Conservation (phyloP, 2,797 vertebrate genomes). For the Emys orbicularis region DNA sequence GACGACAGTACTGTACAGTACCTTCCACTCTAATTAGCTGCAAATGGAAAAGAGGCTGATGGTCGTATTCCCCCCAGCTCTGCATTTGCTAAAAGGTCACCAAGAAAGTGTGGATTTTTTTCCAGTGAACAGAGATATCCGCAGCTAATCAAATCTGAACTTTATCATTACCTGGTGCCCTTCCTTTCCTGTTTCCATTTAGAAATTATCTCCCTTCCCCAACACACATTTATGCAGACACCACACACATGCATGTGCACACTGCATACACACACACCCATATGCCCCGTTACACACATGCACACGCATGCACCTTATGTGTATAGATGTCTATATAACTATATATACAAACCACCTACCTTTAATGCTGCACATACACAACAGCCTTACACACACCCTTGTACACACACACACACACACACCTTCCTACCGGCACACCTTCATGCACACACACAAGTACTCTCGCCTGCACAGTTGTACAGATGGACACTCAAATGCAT, state of each 20-base stretch:
- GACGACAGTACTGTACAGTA: not conserved
- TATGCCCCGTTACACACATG: accelerated
- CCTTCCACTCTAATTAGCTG: conserved; percentile 43
- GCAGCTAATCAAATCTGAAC: conserved; percentile 76
- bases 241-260: not conserved
- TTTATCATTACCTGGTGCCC: not conserved
- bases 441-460: accelerated
- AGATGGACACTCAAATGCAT: not conserved
- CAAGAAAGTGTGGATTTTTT: conserved; percentile 58
- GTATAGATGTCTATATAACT: not conserved
- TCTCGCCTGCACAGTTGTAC: not conserved
- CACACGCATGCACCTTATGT: accelerated
- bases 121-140: conserved; percentile 62
- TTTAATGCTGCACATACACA: not conserved
- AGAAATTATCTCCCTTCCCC: not conserved
- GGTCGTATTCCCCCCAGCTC: conserved; percentile 42
- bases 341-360: accelerated
- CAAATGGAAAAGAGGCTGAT: conserved; percentile 43
- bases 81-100: conserved; percentile 80
- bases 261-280: not conserved
- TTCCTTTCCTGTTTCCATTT: conserved; percentile 32
- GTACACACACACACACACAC: no score
- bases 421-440: not conserved
- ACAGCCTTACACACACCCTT: not conserved
- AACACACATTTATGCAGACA: not conserved